Evolutionary conservation across 37 sponge, comb jelly and placozoan genomes (phyloP), one percentile per base, ranked within the genome.

Genomic region (Tethya wilhelma): DNA sequence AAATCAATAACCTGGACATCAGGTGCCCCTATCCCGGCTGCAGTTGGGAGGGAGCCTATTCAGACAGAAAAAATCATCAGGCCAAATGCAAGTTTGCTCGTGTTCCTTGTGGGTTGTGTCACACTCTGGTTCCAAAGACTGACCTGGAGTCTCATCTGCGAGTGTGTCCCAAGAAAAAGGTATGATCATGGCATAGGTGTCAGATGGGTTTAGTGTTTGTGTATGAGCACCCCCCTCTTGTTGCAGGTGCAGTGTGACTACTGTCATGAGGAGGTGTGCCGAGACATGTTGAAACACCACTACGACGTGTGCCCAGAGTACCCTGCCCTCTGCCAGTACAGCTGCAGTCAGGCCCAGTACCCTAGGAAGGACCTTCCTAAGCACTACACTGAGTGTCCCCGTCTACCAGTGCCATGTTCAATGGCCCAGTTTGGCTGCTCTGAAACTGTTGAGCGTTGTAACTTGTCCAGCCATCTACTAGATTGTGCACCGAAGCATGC

Each of bases 1-100:
- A 90, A 74, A 90, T 90, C 31, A 84, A 84, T 44, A 6, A 60
- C 26, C 71, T 90, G 38, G 79, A 73, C 63, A 59, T 90, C 28
- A 49, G 55, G 12, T 90, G 90, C 69, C 68, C 81, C 25, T 79
- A 83, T 30, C 32, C 60, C 12, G 80, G 85, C 9, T 90, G 90
- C 49, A 45, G 49, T 2, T 90, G 90, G 90, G 42, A 49, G 46
- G 90, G 90, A 11, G 85, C 74, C 4, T 30, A 68, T 0, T 69
- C 74, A 0, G 85, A 90, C 58, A 74, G 57, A 46, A 20, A 6
- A 3, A 29, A 30, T 2, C 90, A 90, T 69, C 39, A 66, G 25
- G 12, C 40, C 28, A 56, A 58, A 32, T 90, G 90, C 55, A 2
- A 14, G 0, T 79, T 63, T 32, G 33, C 56, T 1, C 9, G 23